A percentile compares a stretch with the other conserved stretches of the same genome.
Evolutionary conservation across 2,113 vertebrate species (phyloP).

Genomic region (Struthidea cinerea): DNA sequence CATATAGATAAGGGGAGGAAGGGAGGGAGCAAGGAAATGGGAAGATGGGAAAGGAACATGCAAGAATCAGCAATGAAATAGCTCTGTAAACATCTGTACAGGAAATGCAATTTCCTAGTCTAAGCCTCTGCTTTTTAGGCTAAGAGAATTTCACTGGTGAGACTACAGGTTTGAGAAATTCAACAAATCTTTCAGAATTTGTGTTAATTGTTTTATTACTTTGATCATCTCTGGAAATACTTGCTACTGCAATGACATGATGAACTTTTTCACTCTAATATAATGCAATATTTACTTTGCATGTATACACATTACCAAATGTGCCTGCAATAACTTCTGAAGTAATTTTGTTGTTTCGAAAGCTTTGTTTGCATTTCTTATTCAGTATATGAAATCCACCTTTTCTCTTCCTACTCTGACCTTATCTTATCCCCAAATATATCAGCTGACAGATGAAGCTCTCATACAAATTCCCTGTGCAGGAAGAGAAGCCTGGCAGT

Average conservation of each 20-base stretch:
- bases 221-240: neutral
- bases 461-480: neutral
- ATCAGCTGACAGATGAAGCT: conserved; percentile 12
- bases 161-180: neutral
- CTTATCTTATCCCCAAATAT: neutral
- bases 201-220: neutral
- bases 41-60: neutral
- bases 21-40: neutral
- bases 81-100: neutral
- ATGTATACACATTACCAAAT: neutral
- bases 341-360: neutral
- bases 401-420: neutral
- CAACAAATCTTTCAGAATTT: neutral
- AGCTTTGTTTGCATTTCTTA: conserved; percentile 8
- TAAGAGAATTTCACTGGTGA: neutral
- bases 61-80: neutral
- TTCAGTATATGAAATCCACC: neutral
- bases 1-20: neutral
- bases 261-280: neutral
- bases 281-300: neutral
- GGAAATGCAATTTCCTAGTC: neutral
- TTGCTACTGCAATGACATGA: neutral
- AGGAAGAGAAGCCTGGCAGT: neutral
- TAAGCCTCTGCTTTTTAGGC: neutral
- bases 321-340: neutral